Percentiles rank a stretch among this genome's conserved stretches.
Evolutionary conservation across 2,113 vertebrate genomes (phyloP).

Genomic region (Brachionichthys hirsutus): DNA sequence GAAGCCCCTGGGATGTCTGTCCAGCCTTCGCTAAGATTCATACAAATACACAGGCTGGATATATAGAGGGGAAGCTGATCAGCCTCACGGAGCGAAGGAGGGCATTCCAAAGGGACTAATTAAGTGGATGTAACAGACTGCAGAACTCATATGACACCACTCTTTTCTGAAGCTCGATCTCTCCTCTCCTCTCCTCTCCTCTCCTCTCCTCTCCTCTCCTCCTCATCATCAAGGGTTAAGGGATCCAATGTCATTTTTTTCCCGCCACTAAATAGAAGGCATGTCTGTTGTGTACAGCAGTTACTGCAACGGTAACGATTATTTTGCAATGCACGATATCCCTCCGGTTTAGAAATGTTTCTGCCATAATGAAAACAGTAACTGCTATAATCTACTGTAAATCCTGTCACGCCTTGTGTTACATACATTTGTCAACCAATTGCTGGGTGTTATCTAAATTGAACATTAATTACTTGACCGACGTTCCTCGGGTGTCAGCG

Average conservation of each 20-base stretch:
- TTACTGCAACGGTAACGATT: background rate
- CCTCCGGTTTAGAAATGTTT: background rate
- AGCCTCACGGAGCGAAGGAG: conserved; percentile 49
- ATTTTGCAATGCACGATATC: background rate
- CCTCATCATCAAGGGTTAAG: conserved; percentile 47
- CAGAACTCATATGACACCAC: conserved; percentile 64
- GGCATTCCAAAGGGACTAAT: conserved; percentile 76
- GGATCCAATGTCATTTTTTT: conserved; percentile 29
- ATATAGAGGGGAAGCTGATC: conserved; percentile 66
- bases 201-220: conserved; percentile 40
- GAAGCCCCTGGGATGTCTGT: conserved; percentile 62
- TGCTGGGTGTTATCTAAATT: too few species aligned
- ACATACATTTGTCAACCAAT: too few species aligned
- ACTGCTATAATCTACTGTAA: too few species aligned
- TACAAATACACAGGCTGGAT: conserved; percentile 45
- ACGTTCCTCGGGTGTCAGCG: too few species aligned
- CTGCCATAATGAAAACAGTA: background rate
- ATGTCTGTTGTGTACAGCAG: background rate
- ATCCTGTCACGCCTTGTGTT: too few species aligned
- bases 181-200: conserved; percentile 38
- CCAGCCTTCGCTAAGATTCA: conserved; percentile 47
- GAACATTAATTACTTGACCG: too few species aligned
- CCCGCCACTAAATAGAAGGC: conserved; percentile 4
- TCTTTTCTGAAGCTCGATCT: conserved; percentile 44
- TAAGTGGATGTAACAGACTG: conserved; percentile 77